Percentiles rank a stretch among this genome's conserved stretches.
Evolutionary conservation across 1,140 invertebrate species (phyloP).

Genomic region (Leptonema lineaticorne): DNA sequence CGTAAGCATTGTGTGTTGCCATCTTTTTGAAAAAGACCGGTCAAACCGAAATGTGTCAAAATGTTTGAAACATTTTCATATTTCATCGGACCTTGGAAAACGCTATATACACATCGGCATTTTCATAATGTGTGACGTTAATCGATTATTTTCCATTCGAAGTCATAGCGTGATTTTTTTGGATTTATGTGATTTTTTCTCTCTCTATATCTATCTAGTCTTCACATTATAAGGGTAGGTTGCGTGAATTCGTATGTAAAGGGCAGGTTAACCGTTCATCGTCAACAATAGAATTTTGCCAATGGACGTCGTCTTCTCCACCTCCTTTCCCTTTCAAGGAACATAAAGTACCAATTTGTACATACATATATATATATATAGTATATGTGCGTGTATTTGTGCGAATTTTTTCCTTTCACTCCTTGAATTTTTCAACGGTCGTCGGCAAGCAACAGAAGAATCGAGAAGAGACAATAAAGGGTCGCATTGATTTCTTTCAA

Average conservation of each 20-base stretch:
- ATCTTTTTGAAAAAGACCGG: background rate
- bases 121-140: constrained; percentile 23
- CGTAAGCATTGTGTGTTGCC: too few species aligned
- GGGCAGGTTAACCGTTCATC: constrained; percentile 25
- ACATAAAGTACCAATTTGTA: too few species aligned
- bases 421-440: background rate
- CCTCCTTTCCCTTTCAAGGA: constrained; percentile 18
- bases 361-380: too few species aligned
- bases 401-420: background rate
- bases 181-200: constrained; percentile 38
- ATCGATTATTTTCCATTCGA: constrained; percentile 39
- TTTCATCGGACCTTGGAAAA: constrained; percentile 16
- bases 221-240: constrained; percentile 12
- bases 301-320: constrained; percentile 3
- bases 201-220: background rate
- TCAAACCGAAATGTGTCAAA: constrained; percentile 40
- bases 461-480: constrained; percentile 35
- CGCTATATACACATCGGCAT: too few species aligned
- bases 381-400: constrained; percentile 1
- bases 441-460: background rate
- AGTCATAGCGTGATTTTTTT: constrained; percentile 25
- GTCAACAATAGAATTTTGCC: background rate
- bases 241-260: constrained; percentile 37
- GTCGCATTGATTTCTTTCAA: constrained; percentile 33
- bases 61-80: constrained; percentile 40